phyloP scores from a whole-genome alignment of 2,797 vertebrate genomes.

The Cossypha caffra region DNA sequence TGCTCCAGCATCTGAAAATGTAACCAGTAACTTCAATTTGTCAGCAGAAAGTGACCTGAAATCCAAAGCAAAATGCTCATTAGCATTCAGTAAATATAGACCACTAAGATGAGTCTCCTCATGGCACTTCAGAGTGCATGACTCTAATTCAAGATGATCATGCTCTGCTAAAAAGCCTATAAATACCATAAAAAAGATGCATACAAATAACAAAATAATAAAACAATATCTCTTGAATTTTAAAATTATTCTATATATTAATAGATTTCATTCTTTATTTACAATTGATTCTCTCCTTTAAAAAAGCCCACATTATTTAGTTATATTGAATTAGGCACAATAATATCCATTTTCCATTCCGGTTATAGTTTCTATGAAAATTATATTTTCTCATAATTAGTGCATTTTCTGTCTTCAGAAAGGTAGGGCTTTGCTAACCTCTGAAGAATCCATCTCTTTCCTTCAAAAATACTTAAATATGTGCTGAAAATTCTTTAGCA shows the following conservation, averaged over 20 bases:
- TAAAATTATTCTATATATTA: neutral
- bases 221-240: neutral
- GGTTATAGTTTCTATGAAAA: neutral
- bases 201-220: neutral
- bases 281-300: accelerated
- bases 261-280: neutral
- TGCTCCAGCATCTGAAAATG: neutral
- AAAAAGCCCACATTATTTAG: neutral
- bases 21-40: neutral
- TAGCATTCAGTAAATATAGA: neutral
- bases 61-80: neutral
- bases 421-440: neutral
- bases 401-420: neutral
- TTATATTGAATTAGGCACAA: neutral
- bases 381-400: neutral
- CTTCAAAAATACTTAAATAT: neutral
- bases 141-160: neutral
- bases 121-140: neutral
- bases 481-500: neutral
- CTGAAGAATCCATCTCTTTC: neutral
- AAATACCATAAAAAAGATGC: neutral
- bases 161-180: neutral
- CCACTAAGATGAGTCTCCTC: neutral
- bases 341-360: neutral
- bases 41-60: neutral